phyloP scores from a whole-genome alignment of 2,797 vertebrate species.

The Threskiornis aethiopicus region DNA sequence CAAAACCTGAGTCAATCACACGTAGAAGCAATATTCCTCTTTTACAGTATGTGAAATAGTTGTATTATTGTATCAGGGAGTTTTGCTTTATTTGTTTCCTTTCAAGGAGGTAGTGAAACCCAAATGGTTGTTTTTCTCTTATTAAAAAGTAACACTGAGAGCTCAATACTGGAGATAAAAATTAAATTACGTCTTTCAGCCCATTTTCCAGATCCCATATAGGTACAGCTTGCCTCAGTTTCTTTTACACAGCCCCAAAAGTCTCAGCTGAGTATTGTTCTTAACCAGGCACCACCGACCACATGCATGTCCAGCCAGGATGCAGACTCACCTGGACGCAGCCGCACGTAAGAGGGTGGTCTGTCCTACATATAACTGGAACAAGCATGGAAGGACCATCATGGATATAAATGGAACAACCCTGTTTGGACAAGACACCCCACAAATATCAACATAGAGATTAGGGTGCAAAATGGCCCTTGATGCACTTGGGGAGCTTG shows the following conservation, averaged over 20 bases:
- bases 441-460: background rate
- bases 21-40: background rate
- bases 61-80: background rate
- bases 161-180: background rate
- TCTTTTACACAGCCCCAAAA: background rate
- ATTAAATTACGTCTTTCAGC: background rate
- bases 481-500: background rate
- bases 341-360: fast-evolving
- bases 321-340: background rate
- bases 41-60: background rate
- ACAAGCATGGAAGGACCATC: background rate
- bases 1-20: background rate
- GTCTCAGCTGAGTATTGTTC: background rate
- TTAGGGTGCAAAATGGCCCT: background rate
- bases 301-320: fast-evolving
- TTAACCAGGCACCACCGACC: background rate
- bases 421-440: background rate
- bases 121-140: background rate
- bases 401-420: background rate
- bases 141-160: background rate
- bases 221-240: background rate
- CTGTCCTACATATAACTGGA: fast-evolving
- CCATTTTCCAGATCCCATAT: background rate
- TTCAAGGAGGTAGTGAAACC: background rate
- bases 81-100: background rate